Evolutionary conservation across 2,888 invertebrate species (phyloP).

Genomic region (Candidula unifasciata): DNA sequence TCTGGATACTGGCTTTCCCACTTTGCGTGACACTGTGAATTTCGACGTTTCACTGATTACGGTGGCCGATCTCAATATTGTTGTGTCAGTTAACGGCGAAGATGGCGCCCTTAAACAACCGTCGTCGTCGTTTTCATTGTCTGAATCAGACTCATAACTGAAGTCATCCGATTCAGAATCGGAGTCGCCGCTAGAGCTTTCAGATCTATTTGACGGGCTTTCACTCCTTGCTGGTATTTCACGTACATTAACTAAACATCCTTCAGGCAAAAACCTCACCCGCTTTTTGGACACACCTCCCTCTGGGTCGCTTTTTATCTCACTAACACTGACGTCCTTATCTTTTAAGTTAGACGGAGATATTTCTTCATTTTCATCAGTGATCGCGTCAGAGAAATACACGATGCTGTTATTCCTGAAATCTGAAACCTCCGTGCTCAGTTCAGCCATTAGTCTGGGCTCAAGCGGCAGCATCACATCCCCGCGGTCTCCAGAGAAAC

Average conservation of each 20-base stretch:
- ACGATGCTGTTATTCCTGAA: neutral
- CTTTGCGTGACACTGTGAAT: neutral
- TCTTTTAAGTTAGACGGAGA: neutral
- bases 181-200: slow-evolving; percentile 44
- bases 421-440: neutral
- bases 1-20: slow-evolving; percentile 12
- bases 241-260: slow-evolving; percentile 49
- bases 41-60: neutral
- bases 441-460: neutral
- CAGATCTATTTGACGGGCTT: slow-evolving; percentile 37
- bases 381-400: neutral
- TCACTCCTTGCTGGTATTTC: slow-evolving; percentile 55
- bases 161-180: slow-evolving; percentile 36
- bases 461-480: slow-evolving; percentile 7
- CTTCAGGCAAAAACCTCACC: slow-evolving; percentile 55
- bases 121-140: neutral
- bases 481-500: too few relatives aligned
- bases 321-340: slow-evolving; percentile 12
- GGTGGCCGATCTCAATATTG: neutral
- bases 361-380: neutral
- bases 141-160: slow-evolving; percentile 42
- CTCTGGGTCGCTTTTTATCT: neutral
- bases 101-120: neutral
- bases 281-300: slow-evolving; percentile 46
- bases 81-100: neutral